These are phyloP conservation scores for Belonocnema kinseyi DNA, from an alignment of 1,140 invertebrate species.

Conservation along the genomic window DNA sequence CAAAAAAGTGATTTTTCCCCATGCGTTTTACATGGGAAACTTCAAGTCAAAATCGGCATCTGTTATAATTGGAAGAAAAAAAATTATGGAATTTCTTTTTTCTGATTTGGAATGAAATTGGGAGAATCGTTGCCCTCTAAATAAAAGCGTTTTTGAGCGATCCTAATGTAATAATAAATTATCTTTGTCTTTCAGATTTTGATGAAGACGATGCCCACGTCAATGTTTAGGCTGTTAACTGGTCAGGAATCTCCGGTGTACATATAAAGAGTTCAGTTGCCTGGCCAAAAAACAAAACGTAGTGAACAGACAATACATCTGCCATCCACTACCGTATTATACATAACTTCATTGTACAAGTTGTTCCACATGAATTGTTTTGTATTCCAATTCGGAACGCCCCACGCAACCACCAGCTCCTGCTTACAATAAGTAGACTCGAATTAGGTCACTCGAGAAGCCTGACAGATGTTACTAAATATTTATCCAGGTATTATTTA, in stretches of 20 bases:
- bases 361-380: constrained; percentile 66
- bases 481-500: constrained; percentile 66
- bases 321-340: constrained; percentile 69
- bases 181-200: constrained; percentile 87
- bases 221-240: constrained; percentile 98
- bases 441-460: constrained; percentile 49
- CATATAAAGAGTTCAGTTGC: constrained; percentile 82
- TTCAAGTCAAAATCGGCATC: no score
- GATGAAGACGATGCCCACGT: constrained; percentile 99
- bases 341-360: constrained; percentile 64
- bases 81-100: no score
- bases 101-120: no score
- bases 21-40: no score
- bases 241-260: constrained; percentile 99
- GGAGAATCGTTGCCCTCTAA: no score
- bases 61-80: no score
- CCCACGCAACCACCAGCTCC: constrained; percentile 62
- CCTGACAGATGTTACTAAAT: constrained; percentile 61
- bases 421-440: constrained; percentile 43
- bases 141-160: no score
- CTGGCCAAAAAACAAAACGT: constrained; percentile 64
- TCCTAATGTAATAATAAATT: background rate
- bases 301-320: constrained; percentile 76
- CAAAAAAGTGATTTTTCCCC: no score
- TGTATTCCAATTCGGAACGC: constrained; percentile 64